Evolutionary conservation across 1,140 invertebrate genomes (phyloP), one percentile per base, ranked within the genome.

Genomic region (Melipona quadrifasciata): DNA sequence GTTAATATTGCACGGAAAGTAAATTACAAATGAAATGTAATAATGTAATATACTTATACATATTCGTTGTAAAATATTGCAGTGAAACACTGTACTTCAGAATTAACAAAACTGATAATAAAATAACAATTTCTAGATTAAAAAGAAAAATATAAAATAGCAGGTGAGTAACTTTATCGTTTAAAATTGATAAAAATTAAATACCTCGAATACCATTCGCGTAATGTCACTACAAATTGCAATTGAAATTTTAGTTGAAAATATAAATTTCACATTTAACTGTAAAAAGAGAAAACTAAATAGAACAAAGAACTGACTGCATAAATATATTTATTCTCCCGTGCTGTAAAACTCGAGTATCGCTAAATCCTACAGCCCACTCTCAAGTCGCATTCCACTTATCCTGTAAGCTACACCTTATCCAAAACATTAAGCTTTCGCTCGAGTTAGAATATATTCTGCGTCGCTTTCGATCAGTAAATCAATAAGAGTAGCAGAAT

Each of bases 401-500:
- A 67, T 19, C 65, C 1, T 4, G 1, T 2, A 12, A 12, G 1
- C 24, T 39, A 10, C 24, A 51, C 11, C 39, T 47, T 47, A 8
- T 47, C 39, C 31, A 24, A 57, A 70, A 80, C 21, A 19, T 14
- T 6, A 39, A 24, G n/a, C 24, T 47, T 65, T 19, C 19, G 65
- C 55, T 53, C 31, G 0, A 57, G 31, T 71, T 57, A 55, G 11
- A 71, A 19, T 47, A 47, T 51, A 27, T 71, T 55, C 31, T 51
- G 51, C 34, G 47, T 86, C 55, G 21, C 47, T 47, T 75, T 75
- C 68, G 58, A 80, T 34, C 39, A 24, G 27, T 64, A 58, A 84
- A 78, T 87, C 76, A 74, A 83, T 64, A 55, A 70, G 53, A 67
- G 68, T 55, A 34, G 73, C 24, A 16, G 47, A 57, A 80, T 84